A percentile compares a stretch with the other conserved stretches of the same genome.
Evolutionary conservation across 2,113 vertebrate genomes (phyloP).

Genomic region (Limanda limanda): DNA sequence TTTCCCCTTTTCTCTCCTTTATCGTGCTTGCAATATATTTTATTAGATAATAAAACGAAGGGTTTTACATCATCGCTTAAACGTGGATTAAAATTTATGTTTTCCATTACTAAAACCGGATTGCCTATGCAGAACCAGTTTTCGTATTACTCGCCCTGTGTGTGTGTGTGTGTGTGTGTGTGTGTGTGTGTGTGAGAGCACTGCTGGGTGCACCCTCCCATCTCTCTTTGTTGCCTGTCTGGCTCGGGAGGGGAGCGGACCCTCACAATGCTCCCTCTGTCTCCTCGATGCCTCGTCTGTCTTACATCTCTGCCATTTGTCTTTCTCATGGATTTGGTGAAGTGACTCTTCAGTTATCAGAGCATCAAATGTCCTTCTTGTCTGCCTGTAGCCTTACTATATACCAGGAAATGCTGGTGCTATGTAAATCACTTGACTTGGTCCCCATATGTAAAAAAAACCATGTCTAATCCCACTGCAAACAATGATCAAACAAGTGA

Average conservation of each 20-base stretch:
- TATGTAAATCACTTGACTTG: neutral
- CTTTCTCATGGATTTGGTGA: conserved; percentile 15
- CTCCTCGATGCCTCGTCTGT: conserved; percentile 46
- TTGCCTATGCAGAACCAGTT: conserved; percentile 36
- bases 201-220: conserved; percentile 38
- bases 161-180: conserved; percentile 20
- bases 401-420: neutral
- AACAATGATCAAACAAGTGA: neutral
- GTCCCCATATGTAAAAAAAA: neutral
- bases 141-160: conserved; percentile 34
- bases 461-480: neutral
- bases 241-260: conserved; percentile 54
- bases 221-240: conserved; percentile 67
- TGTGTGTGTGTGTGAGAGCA: conserved; percentile 16
- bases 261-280: conserved; percentile 74
- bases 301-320: conserved; percentile 44
- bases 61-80: too few species aligned
- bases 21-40: neutral
- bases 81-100: neutral
- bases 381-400: neutral
- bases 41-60: neutral
- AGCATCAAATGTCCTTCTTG: neutral
- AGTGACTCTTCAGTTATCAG: conserved; percentile 11
- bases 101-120: conserved; percentile 55
- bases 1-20: neutral